phyloP scores from a whole-genome alignment of 2,113 vertebrate genomes.

The Crotalus viridis region DNA sequence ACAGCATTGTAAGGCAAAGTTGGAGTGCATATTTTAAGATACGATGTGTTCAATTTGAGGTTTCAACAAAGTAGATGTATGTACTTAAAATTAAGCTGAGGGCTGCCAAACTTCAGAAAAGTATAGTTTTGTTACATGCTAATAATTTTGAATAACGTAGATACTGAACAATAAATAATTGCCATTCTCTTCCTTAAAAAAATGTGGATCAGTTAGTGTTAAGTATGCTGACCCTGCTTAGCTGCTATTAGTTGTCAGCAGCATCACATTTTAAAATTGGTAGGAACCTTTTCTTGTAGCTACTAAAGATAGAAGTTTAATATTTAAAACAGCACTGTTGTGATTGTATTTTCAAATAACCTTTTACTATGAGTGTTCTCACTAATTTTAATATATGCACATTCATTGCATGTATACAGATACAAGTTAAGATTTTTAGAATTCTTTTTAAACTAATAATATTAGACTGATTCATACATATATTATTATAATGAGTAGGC shows the following conservation, averaged over 20 bases:
- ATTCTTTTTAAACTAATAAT: neutral
- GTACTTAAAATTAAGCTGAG: neutral
- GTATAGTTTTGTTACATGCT: neutral
- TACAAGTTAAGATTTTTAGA: neutral
- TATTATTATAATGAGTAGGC: neutral
- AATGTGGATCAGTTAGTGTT: neutral
- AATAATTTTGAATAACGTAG: neutral
- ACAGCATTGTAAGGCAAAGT: neutral
- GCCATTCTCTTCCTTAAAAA: neutral
- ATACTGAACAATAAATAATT: neutral
- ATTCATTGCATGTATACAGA: neutral
- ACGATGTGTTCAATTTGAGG: neutral
- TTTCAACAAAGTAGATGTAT: neutral
- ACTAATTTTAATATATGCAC: neutral
- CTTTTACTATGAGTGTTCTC: neutral
- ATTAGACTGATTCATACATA: neutral
- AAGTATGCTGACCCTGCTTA: neutral
- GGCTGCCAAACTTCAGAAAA: neutral
- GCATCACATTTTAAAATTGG: neutral
- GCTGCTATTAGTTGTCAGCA: neutral
- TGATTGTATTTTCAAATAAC: neutral
- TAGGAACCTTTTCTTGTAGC: neutral
- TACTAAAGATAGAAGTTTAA: constrained; percentile 22
- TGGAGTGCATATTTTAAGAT: neutral
- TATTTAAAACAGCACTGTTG: constrained; percentile 9